phyloP scores from a whole-genome alignment of 1,140 invertebrate genomes.

The Bombus sylvicola region DNA sequence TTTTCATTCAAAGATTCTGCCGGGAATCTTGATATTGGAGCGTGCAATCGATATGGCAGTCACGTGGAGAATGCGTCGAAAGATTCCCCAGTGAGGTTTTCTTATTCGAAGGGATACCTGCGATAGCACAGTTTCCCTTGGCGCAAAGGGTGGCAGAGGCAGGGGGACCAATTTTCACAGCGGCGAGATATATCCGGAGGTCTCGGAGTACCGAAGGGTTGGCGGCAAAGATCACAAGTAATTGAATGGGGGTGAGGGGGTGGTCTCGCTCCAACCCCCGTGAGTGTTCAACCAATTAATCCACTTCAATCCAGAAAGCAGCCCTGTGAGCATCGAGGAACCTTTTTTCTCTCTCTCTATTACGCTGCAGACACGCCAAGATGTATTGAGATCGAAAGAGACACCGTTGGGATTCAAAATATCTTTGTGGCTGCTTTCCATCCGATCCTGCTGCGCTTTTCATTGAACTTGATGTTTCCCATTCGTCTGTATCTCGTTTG shows the following conservation, averaged over 20 bases:
- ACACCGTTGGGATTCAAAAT: constrained; percentile 63
- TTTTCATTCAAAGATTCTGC: neutral
- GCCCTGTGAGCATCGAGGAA: constrained; percentile 71
- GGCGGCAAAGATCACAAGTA: constrained; percentile 76
- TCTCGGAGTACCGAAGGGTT: constrained; percentile 72
- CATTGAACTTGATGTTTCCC: no score
- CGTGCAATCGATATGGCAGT: constrained; percentile 57
- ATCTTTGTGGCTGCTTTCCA: constrained; percentile 5
- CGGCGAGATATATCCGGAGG: constrained; percentile 65
- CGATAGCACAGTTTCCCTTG: constrained; percentile 53
- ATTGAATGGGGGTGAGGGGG: constrained; percentile 71
- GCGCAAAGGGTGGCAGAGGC: constrained; percentile 26
- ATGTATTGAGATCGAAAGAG: constrained; percentile 75
- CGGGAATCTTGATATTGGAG: constrained; percentile 15
- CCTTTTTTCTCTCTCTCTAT: constrained; percentile 63
- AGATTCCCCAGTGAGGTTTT: constrained; percentile 63
- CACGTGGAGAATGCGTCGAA: constrained; percentile 63
- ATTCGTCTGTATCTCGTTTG: neutral
- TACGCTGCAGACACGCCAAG: constrained; percentile 65
- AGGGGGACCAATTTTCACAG: constrained; percentile 68
- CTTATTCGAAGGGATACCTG: constrained; percentile 67
- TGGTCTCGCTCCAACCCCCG: constrained; percentile 70
- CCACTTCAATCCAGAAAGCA: constrained; percentile 76
- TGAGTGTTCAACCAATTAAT: constrained; percentile 80
- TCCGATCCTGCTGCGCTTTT: no score